Evolutionary conservation across 2,888 invertebrate species (phyloP), one percentile per base, ranked within the genome.

Genomic region (Tenthredo mesomela): DNA sequence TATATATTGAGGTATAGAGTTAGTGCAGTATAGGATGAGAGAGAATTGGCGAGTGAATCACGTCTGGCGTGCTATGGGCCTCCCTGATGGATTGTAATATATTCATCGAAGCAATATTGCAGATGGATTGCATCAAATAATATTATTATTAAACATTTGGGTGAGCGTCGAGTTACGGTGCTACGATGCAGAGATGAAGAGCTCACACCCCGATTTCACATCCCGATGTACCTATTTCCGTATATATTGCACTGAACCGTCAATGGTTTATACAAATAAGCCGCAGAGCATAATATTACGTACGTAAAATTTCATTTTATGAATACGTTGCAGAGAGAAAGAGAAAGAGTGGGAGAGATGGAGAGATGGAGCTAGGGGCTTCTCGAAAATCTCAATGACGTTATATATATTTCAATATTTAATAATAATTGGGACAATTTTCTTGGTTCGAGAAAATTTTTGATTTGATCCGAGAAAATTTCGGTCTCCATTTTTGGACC

Each of bases 91-190:
- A 80, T 80, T 80, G 61, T 61, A 80, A 80, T 80, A 61, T 80
- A 80, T 80, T 80, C 33, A 80, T 80, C 58, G 58, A 61, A 40
- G 80, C 80, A 80, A 80, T 80, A 80, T 80, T 80, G 80, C 58
- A 61, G 61, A 80, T 80, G 61, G 61, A 80, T 61, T 40, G 80
- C 58, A 58, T 80, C 33, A 40, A 80, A 80, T 80, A 80, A 50
- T 77, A 54, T 47, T 80, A 80, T 80, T 80, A 61, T 61, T 80
- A 80, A 80, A 80, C 80, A 80, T 61, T 80, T 61, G 37, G 61
- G n/a, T 61, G 80, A 80, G 37, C 61, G 5, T n/a, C n/a, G 61
- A 25, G 54, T 54, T n/a, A n/a, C 54, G 4, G 37, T 80, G 61
- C 61, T 61, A 61, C 80, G 29, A 80, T 50, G 40, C 15, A n/a